These are phyloP conservation scores for Arctocebus calabarensis DNA, from an alignment of 2,797 vertebrate genomes.

Conservation along the genomic window DNA sequence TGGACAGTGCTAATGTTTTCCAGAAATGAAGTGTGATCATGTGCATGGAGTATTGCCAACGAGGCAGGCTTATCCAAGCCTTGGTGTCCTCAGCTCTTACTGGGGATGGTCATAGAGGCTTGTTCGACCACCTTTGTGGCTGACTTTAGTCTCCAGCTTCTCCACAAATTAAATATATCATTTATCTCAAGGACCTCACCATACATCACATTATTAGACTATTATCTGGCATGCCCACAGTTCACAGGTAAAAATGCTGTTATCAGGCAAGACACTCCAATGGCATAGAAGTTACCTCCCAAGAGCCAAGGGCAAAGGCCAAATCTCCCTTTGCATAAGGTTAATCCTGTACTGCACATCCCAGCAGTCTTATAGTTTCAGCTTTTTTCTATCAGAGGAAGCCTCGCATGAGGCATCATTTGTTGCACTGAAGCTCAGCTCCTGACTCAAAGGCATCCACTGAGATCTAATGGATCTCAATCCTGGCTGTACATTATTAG, in stretches of 20 bases:
- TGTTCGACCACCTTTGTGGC: background rate
- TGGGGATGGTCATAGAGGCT: background rate
- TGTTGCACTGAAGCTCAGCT: background rate
- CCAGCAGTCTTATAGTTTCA: conserved; percentile 6
- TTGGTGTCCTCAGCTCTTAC: background rate
- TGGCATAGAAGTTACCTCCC: background rate
- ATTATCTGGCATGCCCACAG: background rate
- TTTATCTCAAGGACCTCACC: background rate
- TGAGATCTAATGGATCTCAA: background rate
- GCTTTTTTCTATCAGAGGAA: conserved; percentile 7
- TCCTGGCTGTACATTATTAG: background rate
- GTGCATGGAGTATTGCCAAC: background rate
- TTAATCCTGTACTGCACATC: background rate
- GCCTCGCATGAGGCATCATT: background rate
- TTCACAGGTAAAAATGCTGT: background rate
- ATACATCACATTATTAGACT: background rate
- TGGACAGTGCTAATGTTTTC: background rate
- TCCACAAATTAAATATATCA: background rate
- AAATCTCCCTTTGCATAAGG: background rate
- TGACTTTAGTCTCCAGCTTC: background rate
- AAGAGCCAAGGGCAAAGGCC: background rate
- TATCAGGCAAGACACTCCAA: background rate
- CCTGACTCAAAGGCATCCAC: background rate
- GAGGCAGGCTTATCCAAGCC: background rate
- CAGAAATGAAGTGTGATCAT: background rate